Conservation (phyloP, 2,113 vertebrate species). For the Dolichotis patagonum region DNA sequence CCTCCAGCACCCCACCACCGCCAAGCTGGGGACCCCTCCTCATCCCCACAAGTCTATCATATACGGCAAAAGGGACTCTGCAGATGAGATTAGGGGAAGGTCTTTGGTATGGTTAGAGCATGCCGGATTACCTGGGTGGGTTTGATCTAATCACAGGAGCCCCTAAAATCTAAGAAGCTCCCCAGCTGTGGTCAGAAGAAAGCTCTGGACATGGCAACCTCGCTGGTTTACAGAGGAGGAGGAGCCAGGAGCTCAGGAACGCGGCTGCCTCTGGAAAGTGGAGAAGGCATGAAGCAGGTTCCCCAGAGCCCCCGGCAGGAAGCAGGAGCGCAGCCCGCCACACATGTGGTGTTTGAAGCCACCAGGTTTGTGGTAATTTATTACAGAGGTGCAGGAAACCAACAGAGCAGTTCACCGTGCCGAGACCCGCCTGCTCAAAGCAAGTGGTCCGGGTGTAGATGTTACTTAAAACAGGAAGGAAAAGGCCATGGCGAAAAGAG, state of each 20-base stretch:
- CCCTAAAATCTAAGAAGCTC: neutral
- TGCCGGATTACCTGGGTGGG: neutral
- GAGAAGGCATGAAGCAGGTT: rapidly evolving
- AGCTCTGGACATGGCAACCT: rapidly evolving
- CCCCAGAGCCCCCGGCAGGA: neutral
- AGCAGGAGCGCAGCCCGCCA: neutral
- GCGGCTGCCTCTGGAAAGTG: neutral
- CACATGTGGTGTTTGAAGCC: neutral
- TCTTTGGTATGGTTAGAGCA: rapidly evolving
- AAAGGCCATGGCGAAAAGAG: neutral
- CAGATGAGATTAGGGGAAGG: rapidly evolving
- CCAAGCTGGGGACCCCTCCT: neutral
- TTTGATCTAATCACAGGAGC: too few species aligned
- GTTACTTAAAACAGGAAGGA: neutral
- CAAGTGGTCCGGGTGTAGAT: neutral
- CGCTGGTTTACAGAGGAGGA: neutral
- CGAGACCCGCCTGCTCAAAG: neutral
- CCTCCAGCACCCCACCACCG: rapidly evolving
- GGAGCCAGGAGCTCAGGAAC: neutral
- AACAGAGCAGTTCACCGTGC: neutral
- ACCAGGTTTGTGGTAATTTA: neutral
- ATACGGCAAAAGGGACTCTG: neutral
- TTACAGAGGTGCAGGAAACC: neutral
- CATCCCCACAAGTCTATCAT: neutral
- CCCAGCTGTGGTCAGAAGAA: neutral